Percentiles rank a stretch among this genome's conserved stretches.
These are phyloP conservation scores for Polydrusus cervinus DNA, from an alignment of 2,888 invertebrate species.

Conservation along the genomic window DNA sequence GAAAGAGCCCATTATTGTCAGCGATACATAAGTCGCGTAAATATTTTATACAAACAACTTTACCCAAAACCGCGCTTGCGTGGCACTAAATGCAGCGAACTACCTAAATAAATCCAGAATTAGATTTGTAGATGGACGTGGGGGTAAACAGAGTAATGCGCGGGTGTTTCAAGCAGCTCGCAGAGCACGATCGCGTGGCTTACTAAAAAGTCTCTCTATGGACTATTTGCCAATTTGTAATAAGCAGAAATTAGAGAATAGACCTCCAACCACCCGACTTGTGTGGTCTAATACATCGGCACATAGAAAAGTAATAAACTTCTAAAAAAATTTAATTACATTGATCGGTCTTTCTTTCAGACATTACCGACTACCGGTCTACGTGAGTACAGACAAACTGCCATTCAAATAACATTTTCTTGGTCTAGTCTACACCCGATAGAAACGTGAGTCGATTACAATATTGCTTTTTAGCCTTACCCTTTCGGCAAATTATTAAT, in stretches of 20 bases:
- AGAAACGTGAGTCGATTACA: conserved; percentile 14
- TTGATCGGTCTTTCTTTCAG: conserved; percentile 13
- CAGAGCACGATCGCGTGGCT: too few species aligned
- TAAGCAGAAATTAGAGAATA: neutral
- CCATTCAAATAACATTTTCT: neutral
- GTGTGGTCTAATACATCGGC: conserved; percentile 7
- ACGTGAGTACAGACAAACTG: conserved; percentile 21
- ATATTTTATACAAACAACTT: too few species aligned
- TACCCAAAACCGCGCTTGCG: too few species aligned
- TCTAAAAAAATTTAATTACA: conserved; percentile 28
- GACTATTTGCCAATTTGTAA: too few species aligned
- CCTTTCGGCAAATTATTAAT: conserved; percentile 21
- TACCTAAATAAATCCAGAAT: too few species aligned
- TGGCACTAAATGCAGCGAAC: too few species aligned
- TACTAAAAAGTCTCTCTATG: too few species aligned
- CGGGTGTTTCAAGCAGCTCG: too few species aligned
- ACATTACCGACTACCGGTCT: conserved; percentile 8
- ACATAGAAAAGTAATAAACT: conserved; percentile 9
- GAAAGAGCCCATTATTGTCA: too few species aligned
- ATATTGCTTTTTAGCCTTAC: conserved; percentile 22
- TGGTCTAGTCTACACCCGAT: neutral
- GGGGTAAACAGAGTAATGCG: too few species aligned
- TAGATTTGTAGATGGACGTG: too few species aligned
- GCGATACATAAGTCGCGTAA: too few species aligned
- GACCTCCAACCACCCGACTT: neutral